Percentiles rank a stretch among this genome's conserved stretches.
phyloP scores from a whole-genome alignment of 2,888 invertebrate species.

The Rhorus exstirpatorius region DNA sequence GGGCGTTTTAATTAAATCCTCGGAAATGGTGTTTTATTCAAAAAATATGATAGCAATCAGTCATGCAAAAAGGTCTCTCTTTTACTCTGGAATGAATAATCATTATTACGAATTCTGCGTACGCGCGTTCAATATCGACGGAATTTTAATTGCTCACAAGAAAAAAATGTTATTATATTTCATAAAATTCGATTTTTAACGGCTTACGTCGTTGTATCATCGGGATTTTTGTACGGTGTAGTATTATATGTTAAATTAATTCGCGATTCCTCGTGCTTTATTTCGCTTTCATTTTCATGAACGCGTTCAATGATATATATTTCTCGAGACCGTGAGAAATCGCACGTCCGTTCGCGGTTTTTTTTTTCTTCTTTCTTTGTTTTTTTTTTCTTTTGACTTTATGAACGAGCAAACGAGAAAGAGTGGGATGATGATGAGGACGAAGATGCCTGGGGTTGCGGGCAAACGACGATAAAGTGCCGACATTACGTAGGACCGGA shows the following conservation, averaged over 20 bases:
- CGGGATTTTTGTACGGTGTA: too few species aligned
- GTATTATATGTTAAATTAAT: not conserved
- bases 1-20: too few species aligned
- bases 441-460: slow-evolving; percentile 45
- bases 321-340: slow-evolving; percentile 57
- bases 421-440: slow-evolving; percentile 9
- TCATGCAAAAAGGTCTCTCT: too few species aligned
- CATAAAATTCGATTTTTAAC: not conserved
- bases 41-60: too few species aligned
- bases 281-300: slow-evolving; percentile 23
- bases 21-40: too few species aligned
- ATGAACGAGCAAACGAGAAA: slow-evolving; percentile 41
- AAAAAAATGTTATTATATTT: not conserved
- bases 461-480: slow-evolving; percentile 62
- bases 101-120: too few species aligned
- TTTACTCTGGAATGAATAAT: too few species aligned
- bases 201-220: too few species aligned
- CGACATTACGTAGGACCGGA: slow-evolving; percentile 51
- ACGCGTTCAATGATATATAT: slow-evolving; percentile 46
- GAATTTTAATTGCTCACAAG: too few species aligned
- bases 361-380: too few species aligned
- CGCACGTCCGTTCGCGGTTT: slow-evolving; percentile 55
- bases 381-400: slow-evolving; percentile 36
- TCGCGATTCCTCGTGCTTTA: not conserved
- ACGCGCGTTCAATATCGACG: too few species aligned